Evolutionary conservation across 2,888 invertebrate genomes (phyloP), one percentile per base, ranked within the genome.

Genomic region (Cheilosia vulpina): DNA sequence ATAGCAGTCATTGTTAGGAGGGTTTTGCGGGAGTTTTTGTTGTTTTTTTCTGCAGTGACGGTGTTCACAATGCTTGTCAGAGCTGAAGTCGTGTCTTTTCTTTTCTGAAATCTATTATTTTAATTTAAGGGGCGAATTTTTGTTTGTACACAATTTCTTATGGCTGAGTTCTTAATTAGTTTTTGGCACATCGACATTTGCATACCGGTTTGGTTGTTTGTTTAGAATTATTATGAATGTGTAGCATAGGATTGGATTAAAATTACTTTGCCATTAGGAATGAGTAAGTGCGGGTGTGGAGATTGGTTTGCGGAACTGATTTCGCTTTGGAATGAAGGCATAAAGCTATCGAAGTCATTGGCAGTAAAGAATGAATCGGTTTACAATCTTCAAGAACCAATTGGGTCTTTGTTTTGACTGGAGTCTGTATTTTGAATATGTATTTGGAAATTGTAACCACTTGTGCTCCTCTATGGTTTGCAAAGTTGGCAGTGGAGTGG

Each of bases 141-240:
- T 41, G 11, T 69, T 24, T 47, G 13, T n/a, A 38, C 21, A 9
- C 34, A 19, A 7, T 53, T 27, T 38, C n/a, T 17, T 58, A 41
- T 38, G 71, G 13, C 13, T 17, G 52, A 53, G 62, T 53, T 52
- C 53, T 55, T 73, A 73, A 55, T 73, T 73, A 73, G 63, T 24
- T 52, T 52, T 52, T 13, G 21, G 52, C 24, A 52, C 52, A 52
- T 27, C 24, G 24, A 52, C 27, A 52, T 52, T 52, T 27, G 52
- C 24, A 52, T 52, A 24, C 52, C 24, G 52, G 24, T 52, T 52
- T 52, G n/a, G 9, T 38, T 38, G 45, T 19, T 47, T 9, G n/a
- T 17, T n/a, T 1, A 38, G 3, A n/a, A 2, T 9, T 47, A 17
- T 9, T 45, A 17, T 45, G 45, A 45, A 45, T 45, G 17, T 7